Evolutionary conservation across 2,888 invertebrate species (phyloP).

Genomic region (Rhorus exstirpatorius): DNA sequence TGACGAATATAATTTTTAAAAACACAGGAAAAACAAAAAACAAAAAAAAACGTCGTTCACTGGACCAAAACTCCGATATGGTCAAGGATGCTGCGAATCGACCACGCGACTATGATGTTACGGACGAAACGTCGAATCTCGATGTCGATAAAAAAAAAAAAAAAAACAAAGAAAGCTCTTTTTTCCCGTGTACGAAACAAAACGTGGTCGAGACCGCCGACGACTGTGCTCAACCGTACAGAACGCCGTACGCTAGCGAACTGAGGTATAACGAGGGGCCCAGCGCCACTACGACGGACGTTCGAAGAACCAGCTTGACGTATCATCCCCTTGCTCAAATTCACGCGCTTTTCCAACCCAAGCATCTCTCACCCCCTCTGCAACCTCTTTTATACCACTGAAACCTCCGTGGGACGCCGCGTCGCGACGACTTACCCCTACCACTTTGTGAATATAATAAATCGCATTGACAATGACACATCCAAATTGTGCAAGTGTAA

Average conservation of each 20-base stretch:
- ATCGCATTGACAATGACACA: no score
- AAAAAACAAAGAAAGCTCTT: neutral
- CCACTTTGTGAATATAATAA: no score
- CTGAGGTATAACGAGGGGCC: conserved; percentile 79
- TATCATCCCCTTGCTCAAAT: conserved; percentile 60
- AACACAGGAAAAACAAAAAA: neutral
- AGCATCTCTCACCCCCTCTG: neutral
- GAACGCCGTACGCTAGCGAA: conserved; percentile 82
- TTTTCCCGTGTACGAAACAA: neutral
- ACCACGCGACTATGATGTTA: no score
- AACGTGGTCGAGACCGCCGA: conserved; percentile 36
- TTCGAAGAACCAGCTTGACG: conserved; percentile 76
- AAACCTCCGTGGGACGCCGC: no score
- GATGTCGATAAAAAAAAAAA: no score
- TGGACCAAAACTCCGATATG: no score
- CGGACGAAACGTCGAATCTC: no score
- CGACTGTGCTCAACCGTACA: conserved; percentile 75
- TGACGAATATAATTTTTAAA: neutral
- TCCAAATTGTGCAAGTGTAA: no score
- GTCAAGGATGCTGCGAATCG: no score
- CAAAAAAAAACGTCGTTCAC: no score
- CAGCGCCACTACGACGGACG: conserved; percentile 80
- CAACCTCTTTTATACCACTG: neutral
- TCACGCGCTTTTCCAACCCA: conserved; percentile 52
- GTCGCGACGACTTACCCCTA: no score